phyloP scores from a whole-genome alignment of 2,113 vertebrate genomes.

The Genyomyrus donnyi region DNA sequence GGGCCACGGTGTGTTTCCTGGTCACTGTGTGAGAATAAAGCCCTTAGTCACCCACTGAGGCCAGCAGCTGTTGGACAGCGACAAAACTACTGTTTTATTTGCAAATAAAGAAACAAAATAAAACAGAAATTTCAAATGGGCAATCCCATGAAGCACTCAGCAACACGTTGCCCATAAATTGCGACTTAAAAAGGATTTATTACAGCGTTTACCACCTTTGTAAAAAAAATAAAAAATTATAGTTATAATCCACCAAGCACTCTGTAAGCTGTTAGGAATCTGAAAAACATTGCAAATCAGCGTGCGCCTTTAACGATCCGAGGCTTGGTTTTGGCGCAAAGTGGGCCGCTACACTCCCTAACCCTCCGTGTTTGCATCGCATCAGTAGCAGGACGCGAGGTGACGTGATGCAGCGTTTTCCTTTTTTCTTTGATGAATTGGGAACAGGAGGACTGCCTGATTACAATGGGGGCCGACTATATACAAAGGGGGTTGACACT shows the following conservation, averaged over 20 bases:
- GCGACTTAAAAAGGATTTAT: background rate
- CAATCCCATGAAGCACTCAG: background rate
- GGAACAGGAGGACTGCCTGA: conserved; percentile 4
- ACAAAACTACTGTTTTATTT: background rate
- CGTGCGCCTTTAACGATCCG: background rate
- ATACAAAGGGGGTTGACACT: conserved; percentile 15
- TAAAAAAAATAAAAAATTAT: background rate
- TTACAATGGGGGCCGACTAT: conserved; percentile 19
- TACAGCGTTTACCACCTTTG: background rate
- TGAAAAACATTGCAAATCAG: background rate
- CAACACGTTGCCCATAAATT: background rate
- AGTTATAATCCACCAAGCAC: background rate
- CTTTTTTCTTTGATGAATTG: conserved; percentile 14
- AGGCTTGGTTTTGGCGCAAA: background rate
- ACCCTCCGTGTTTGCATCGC: background rate
- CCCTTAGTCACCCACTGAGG: background rate
- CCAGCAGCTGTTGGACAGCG: background rate
- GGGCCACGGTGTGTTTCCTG: background rate
- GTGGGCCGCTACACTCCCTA: background rate
- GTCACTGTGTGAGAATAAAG: background rate
- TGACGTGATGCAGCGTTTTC: background rate
- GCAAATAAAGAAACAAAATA: background rate
- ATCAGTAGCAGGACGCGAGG: background rate
- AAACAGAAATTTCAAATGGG: background rate
- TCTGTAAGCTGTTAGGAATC: background rate